Evolutionary conservation across 2,888 invertebrate genomes (phyloP).

Genomic region (Lutraria lutraria): DNA sequence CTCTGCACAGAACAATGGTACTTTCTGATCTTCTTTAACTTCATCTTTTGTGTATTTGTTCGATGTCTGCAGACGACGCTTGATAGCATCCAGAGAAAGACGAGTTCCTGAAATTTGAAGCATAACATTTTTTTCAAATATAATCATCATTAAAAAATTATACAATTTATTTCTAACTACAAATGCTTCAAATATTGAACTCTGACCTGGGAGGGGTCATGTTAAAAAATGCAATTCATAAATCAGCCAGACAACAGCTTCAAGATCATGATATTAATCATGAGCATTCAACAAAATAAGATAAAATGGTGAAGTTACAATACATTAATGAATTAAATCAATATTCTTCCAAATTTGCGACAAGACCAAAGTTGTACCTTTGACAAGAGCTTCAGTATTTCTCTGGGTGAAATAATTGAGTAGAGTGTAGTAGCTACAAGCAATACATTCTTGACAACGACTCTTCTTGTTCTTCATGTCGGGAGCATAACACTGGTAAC

Average conservation of each 20-base stretch:
- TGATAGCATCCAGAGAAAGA: conserved; percentile 86
- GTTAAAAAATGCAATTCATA: too few relatives aligned
- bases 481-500: conserved; percentile 81
- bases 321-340: background rate
- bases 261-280: background rate
- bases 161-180: too few relatives aligned
- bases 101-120: conserved; percentile 82
- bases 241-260: background rate
- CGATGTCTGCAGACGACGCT: conserved; percentile 85
- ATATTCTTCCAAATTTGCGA: background rate
- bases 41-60: conserved; percentile 84
- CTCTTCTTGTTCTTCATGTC: conserved; percentile 84
- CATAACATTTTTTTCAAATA: background rate
- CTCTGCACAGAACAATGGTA: conserved; percentile 91
- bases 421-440: conserved; percentile 85
- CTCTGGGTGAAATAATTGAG: conserved; percentile 92
- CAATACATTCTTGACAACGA: conserved; percentile 85
- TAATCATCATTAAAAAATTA: too few relatives aligned
- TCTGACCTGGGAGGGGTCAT: too few relatives aligned
- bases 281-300: background rate
- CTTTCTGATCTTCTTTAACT: conserved; percentile 80
- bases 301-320: background rate
- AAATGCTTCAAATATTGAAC: too few relatives aligned
- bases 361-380: conserved; percentile 79
- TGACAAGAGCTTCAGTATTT: conserved; percentile 95